Conservation (phyloP, 2,113 vertebrate species). For the Marmota monax region DNA sequence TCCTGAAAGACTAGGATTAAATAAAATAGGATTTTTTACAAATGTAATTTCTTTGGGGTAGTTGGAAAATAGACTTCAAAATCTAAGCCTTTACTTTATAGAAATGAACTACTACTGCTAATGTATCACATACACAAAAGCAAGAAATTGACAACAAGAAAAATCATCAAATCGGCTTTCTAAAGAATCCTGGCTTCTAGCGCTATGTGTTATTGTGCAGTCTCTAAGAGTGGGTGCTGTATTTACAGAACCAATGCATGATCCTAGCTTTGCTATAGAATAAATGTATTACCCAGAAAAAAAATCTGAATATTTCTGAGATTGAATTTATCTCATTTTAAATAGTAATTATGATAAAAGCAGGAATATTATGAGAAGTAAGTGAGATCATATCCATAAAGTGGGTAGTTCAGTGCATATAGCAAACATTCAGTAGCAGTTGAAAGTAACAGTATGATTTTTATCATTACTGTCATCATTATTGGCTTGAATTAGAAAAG, state of each 20-base stretch:
- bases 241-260: not conserved
- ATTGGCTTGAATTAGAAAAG: conserved; percentile 45
- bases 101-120: not conserved
- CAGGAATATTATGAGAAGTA: not conserved
- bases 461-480: conserved; percentile 26
- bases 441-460: not conserved
- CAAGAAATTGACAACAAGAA: not conserved
- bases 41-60: not conserved
- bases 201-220: not conserved
- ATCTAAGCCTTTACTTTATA: not conserved
- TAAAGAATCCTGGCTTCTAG: not conserved
- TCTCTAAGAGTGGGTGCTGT: not conserved
- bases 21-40: not conserved
- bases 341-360: not conserved
- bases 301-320: not conserved
- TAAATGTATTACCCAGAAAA: not conserved
- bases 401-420: not conserved
- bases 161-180: not conserved
- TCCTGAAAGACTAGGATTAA: not conserved
- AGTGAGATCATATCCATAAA: conserved; percentile 6
- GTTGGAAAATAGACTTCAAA: not conserved
- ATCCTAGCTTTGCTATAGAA: not conserved
- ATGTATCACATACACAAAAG: not conserved
- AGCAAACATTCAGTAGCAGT: not conserved
- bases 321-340: not conserved